Evolutionary conservation across 2,888 invertebrate genomes (phyloP).

Genomic region (Diadromus collaris): DNA sequence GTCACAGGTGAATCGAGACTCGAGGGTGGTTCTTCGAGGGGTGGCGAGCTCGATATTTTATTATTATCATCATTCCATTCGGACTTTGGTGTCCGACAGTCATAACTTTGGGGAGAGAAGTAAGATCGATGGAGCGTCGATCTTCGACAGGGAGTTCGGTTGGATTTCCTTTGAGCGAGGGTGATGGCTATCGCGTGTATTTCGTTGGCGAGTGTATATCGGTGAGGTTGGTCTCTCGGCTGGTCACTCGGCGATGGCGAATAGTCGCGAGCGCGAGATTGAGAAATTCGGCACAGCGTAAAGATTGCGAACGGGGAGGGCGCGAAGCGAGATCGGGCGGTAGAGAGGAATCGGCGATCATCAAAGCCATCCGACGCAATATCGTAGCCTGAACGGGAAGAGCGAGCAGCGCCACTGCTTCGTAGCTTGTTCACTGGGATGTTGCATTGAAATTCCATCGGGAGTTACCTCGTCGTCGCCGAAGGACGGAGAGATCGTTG

Average conservation of each 20-base stretch:
- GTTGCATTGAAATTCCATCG: slow-evolving; percentile 50
- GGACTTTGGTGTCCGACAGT: neutral
- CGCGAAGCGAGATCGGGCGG: neutral
- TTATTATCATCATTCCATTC: slow-evolving; percentile 10
- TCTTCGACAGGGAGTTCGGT: neutral
- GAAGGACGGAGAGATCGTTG: slow-evolving; percentile 1
- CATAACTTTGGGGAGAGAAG: neutral
- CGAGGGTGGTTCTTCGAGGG: slow-evolving; percentile 28
- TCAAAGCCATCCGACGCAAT: slow-evolving; percentile 64
- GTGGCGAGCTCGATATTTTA: slow-evolving; percentile 7
- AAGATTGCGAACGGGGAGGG: slow-evolving; percentile 41
- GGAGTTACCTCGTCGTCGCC: slow-evolving; percentile 31
- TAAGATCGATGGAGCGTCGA: slow-evolving; percentile 1
- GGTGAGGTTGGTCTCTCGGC: neutral
- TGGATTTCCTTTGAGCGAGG: neutral
- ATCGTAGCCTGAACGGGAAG: slow-evolving; percentile 46
- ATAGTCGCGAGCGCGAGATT: slow-evolving; percentile 37
- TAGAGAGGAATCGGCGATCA: slow-evolving; percentile 52
- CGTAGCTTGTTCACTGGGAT: slow-evolving; percentile 4
- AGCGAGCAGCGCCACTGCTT: neutral
- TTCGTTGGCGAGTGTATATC: neutral
- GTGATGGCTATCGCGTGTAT: neutral
- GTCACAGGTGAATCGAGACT: slow-evolving; percentile 57
- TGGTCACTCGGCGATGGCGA: slow-evolving; percentile 29
- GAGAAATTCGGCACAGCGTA: slow-evolving; percentile 44